A percentile compares a stretch with the other conserved stretches of the same genome.
Conservation (phyloP, 1,140 invertebrate genomes). For the Ooceraea biroi region DNA sequence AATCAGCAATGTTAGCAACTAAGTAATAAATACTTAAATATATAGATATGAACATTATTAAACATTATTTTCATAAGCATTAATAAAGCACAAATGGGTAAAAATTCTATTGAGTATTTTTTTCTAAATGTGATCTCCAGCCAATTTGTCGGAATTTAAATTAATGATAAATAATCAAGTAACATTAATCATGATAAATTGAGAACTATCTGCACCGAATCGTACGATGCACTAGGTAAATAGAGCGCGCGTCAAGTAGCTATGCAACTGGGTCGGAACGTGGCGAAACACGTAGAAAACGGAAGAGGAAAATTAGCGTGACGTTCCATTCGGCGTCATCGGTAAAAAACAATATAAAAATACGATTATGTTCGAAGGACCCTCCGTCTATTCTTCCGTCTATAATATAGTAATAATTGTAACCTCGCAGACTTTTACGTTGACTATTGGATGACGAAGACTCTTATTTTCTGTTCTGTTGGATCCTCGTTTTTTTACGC, state of each 20-base stretch:
- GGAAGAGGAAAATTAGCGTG: constrained; percentile 74
- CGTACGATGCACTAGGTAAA: neutral
- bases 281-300: constrained; percentile 67
- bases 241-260: neutral
- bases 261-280: constrained; percentile 45
- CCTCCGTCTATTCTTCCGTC: constrained; percentile 69
- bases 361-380: constrained; percentile 75
- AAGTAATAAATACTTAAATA: neutral
- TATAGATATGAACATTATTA: neutral
- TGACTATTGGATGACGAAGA: constrained; percentile 82
- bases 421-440: constrained; percentile 79
- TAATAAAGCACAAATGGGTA: neutral
- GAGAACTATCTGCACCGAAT: neutral
- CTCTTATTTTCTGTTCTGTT: constrained; percentile 63
- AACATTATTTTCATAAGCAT: neutral
- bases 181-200: constrained; percentile 13
- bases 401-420: constrained; percentile 71
- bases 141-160: neutral
- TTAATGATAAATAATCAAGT: neutral
- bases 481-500: constrained; percentile 21
- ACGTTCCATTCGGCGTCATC: constrained; percentile 56
- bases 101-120: neutral
- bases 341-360: constrained; percentile 83
- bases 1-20: neutral
- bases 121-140: neutral